These are phyloP conservation scores for Epinotia nisella DNA, from an alignment of 2,888 invertebrate species.

Conservation along the genomic window DNA sequence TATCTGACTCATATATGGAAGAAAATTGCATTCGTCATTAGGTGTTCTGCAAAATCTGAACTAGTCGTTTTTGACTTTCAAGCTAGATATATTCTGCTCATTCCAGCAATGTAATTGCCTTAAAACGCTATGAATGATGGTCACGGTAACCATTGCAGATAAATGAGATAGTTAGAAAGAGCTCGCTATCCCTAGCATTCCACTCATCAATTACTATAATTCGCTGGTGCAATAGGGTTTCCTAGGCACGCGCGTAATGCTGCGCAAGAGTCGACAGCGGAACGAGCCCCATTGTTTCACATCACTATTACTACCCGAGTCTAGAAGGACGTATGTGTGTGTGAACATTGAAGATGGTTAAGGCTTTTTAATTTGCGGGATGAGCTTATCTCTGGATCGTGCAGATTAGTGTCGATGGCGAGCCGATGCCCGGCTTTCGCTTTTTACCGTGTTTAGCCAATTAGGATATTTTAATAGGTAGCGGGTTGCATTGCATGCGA, in stretches of 20 bases:
- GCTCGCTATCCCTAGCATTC: slow-evolving; percentile 26
- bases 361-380: background rate
- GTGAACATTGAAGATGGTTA: background rate
- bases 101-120: background rate
- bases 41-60: background rate
- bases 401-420: slow-evolving; percentile 70
- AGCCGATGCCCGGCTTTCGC: slow-evolving; percentile 57
- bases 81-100: background rate
- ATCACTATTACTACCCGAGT: slow-evolving; percentile 58
- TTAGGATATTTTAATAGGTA: slow-evolving; percentile 41
- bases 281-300: slow-evolving; percentile 63
- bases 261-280: slow-evolving; percentile 59
- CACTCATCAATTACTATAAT: slow-evolving; percentile 40
- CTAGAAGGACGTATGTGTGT: slow-evolving; percentile 1
- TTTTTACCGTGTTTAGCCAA: slow-evolving; percentile 53
- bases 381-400: slow-evolving; percentile 58
- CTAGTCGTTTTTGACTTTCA: background rate
- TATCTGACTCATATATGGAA: too few species aligned
- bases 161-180: slow-evolving; percentile 19
- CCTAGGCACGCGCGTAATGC: slow-evolving; percentile 46
- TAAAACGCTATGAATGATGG: slow-evolving; percentile 5
- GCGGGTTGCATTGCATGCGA: slow-evolving; percentile 23
- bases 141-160: slow-evolving; percentile 15
- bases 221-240: slow-evolving; percentile 39
- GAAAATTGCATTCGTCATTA: too few species aligned